Percentiles rank a stretch among this genome's conserved stretches.
Evolutionary conservation across 2,113 vertebrate genomes (phyloP).

Genomic region (Mirounga angustirostris): DNA sequence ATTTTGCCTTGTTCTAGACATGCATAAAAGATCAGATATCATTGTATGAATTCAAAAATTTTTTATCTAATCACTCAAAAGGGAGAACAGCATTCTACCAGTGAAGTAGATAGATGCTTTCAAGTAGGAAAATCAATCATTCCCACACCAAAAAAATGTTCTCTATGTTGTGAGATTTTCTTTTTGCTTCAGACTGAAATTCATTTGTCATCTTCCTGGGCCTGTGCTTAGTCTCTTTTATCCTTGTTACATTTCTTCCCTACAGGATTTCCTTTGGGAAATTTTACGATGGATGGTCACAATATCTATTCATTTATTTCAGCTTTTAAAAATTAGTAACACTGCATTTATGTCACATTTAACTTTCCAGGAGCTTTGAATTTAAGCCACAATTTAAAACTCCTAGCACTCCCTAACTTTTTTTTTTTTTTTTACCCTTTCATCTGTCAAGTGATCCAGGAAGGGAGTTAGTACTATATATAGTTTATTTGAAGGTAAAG

Average conservation of each 20-base stretch:
- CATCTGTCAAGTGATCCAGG: neutral
- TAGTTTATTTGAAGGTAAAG: slow-evolving; percentile 35
- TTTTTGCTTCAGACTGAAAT: slow-evolving; percentile 51
- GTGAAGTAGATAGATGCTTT: neutral
- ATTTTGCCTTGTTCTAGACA: neutral
- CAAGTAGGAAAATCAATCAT: neutral
- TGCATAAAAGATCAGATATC: neutral
- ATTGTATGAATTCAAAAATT: neutral
- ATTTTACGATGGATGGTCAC: neutral
- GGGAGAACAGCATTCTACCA: neutral
- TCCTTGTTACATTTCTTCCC: slow-evolving; percentile 13
- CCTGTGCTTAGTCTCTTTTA: neutral
- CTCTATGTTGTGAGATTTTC: neutral
- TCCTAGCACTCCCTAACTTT: neutral
- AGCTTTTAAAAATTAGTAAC: slow-evolving; percentile 38
- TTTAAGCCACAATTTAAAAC: slow-evolving; percentile 7
- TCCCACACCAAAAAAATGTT: neutral
- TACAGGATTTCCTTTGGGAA: slow-evolving; percentile 45
- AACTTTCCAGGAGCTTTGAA: neutral
- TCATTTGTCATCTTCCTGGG: slow-evolving; percentile 22
- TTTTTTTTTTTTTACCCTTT: neutral
- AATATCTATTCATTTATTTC: slow-evolving; percentile 25
- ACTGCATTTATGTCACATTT: neutral
- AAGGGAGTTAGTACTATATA: neutral
- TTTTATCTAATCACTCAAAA: slow-evolving; percentile 3